Percentiles rank a stretch among this genome's conserved stretches.
These are phyloP conservation scores for Lontra canadensis DNA, from an alignment of 2,113 vertebrate species.

Conservation along the genomic window DNA sequence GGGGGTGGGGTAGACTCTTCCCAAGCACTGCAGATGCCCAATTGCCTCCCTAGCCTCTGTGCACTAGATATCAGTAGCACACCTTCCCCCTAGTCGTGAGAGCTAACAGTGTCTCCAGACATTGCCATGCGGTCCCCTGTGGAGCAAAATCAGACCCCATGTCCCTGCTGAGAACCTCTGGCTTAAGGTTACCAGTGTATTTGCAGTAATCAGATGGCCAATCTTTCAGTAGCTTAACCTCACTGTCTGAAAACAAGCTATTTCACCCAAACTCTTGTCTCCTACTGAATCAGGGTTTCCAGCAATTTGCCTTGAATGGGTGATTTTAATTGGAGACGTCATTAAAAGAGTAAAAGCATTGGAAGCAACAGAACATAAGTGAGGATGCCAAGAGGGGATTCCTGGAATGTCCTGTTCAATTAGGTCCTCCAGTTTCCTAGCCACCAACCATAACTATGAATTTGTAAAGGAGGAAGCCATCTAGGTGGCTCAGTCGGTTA, in stretches of 20 bases:
- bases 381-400: neutral
- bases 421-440: neutral
- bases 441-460: neutral
- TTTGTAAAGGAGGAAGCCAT: neutral
- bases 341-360: neutral
- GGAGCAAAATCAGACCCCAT: neutral
- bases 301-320: neutral
- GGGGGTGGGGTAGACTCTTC: neutral
- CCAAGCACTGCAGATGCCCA: neutral
- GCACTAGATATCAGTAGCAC: conserved; percentile 53
- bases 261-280: neutral
- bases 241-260: neutral
- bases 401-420: neutral
- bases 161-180: neutral
- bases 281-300: neutral
- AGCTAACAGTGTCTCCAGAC: neutral
- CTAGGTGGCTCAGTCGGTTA: too few relatives aligned
- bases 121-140: neutral
- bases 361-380: neutral
- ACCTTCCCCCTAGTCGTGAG: neutral
- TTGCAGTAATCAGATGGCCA: neutral
- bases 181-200: neutral
- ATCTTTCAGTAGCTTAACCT: neutral
- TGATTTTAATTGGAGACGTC: neutral
- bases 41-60: neutral